These are phyloP conservation scores for Bombus consobrinus DNA, from an alignment of 1,140 invertebrate species.

Conservation along the genomic window DNA sequence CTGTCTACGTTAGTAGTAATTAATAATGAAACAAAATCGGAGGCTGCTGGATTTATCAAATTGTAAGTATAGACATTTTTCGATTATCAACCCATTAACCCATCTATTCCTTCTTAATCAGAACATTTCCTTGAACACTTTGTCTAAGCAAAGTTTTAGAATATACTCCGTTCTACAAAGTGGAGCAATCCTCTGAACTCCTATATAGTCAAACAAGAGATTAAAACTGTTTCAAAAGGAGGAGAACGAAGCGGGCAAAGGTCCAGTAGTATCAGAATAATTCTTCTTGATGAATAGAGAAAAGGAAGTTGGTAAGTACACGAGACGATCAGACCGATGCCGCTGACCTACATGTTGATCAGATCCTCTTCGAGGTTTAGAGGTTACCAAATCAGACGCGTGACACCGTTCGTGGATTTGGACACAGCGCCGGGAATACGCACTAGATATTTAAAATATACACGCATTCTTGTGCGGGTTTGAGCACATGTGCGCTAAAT, in stretches of 20 bases:
- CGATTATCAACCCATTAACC: not conserved
- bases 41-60: not conserved
- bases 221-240: not conserved
- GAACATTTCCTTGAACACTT: not conserved
- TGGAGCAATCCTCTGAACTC: not conserved
- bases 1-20: not conserved
- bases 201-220: not conserved
- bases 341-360: slow-evolving; percentile 30
- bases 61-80: too few species aligned
- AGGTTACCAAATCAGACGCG: slow-evolving; percentile 55
- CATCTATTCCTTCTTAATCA: not conserved
- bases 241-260: not conserved
- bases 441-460: slow-evolving; percentile 52
- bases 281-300: not conserved
- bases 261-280: accelerated
- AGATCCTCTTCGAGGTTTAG: slow-evolving; percentile 37
- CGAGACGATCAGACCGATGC: not conserved
- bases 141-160: too few species aligned
- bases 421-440: slow-evolving; percentile 8
- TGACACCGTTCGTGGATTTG: slow-evolving; percentile 48
- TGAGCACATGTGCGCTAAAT: not conserved
- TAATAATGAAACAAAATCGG: not conserved
- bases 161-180: too few species aligned
- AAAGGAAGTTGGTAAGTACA: not conserved
- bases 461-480: not conserved